Conservation (phyloP, 1,140 invertebrate species). For the Diuraphis noxia region DNA sequence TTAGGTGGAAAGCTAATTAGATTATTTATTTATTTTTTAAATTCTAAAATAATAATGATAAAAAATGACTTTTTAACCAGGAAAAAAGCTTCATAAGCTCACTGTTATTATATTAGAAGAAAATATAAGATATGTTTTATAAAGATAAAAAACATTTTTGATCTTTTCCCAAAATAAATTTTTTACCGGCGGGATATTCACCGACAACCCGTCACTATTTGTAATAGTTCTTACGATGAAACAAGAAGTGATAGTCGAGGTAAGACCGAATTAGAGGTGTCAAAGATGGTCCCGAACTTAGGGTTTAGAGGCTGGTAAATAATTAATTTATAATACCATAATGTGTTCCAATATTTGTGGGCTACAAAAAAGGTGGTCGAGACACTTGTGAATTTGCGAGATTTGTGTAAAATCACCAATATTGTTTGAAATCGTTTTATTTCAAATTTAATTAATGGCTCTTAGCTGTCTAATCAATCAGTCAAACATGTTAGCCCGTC, state of each 20-base stretch:
- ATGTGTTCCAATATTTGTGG: constrained; percentile 85
- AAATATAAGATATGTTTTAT: no score
- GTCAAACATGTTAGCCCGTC: not conserved
- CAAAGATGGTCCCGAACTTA: constrained; percentile 85
- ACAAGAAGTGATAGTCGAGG: constrained; percentile 76
- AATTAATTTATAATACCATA: constrained; percentile 62
- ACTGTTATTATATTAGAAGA: no score
- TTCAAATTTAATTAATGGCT: not conserved
- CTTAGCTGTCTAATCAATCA: not conserved
- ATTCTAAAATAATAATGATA: no score
- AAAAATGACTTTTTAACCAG: no score
- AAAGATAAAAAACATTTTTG: no score
- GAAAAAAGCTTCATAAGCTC: no score
- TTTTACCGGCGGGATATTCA: no score
- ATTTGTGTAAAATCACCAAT: constrained; percentile 57
- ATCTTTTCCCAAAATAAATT: no score
- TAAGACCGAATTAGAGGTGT: constrained; percentile 81
- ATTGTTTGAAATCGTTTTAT: not conserved
- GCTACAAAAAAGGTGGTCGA: constrained; percentile 77
- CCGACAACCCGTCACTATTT: no score
- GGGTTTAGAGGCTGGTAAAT: constrained; percentile 75
- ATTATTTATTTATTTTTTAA: no score
- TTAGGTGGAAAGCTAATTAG: no score
- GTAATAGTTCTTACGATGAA: constrained; percentile 62
- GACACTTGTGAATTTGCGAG: constrained; percentile 67